A percentile compares a stretch with the other conserved stretches of the same genome.
phyloP scores from a whole-genome alignment of 2,113 vertebrate genomes.

The Telmatochromis brichardi region DNA sequence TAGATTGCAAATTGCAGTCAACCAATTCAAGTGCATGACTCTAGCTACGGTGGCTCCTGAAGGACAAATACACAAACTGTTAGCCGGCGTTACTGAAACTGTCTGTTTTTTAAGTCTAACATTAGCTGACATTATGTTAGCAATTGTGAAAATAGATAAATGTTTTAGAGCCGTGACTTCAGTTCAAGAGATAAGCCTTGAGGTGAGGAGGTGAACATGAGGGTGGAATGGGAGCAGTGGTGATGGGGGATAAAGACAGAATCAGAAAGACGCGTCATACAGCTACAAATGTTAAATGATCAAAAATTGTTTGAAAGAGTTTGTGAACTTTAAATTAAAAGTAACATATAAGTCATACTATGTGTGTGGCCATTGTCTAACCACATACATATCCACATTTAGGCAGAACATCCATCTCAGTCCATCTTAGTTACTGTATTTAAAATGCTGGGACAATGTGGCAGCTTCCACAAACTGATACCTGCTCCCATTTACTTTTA shows the following conservation, averaged over 20 bases:
- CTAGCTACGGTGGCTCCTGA: not conserved
- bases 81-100: not conserved
- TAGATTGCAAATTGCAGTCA: not conserved
- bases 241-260: not conserved
- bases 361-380: rapidly evolving
- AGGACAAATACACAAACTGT: not conserved
- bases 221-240: not conserved
- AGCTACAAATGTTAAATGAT: not conserved
- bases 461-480: not conserved
- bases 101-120: not conserved
- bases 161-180: not conserved
- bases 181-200: not conserved
- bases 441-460: not conserved
- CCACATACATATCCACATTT: not conserved
- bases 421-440: not conserved
- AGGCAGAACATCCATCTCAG: not conserved
- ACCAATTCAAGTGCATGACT: not conserved
- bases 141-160: not conserved
- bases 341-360: not conserved
- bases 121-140: not conserved
- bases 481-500: not conserved
- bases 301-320: not conserved
- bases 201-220: not conserved
- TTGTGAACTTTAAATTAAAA: not conserved
- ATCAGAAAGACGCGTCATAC: not conserved